Conservation (phyloP, 2,797 vertebrate genomes). For the Anableps anableps region DNA sequence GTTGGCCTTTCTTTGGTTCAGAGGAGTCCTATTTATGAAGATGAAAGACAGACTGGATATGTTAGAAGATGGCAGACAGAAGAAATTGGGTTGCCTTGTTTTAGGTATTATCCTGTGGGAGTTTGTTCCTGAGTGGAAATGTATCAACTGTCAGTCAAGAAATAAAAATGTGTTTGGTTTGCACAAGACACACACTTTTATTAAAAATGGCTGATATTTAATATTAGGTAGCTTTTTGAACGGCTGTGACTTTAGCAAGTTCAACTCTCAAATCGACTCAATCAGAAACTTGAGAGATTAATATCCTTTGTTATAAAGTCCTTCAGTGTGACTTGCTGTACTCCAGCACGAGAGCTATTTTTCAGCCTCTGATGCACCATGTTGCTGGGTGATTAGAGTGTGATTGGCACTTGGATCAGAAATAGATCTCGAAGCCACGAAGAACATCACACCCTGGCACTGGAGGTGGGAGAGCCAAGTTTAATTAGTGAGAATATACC, state of each 20-base stretch:
- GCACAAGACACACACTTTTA: slow-evolving; percentile 29
- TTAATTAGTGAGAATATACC: slow-evolving; percentile 65
- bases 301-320: slow-evolving; percentile 22
- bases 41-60: slow-evolving; percentile 67
- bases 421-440: slow-evolving; percentile 71
- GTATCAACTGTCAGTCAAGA: slow-evolving; percentile 57
- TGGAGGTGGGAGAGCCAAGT: slow-evolving; percentile 64
- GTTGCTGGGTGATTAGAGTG: slow-evolving; percentile 63
- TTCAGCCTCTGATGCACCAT: slow-evolving; percentile 41
- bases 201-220: slow-evolving; percentile 12
- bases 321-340: slow-evolving; percentile 23
- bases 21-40: slow-evolving; percentile 56
- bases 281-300: slow-evolving; percentile 19
- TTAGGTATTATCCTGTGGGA: slow-evolving; percentile 63
- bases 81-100: slow-evolving; percentile 62
- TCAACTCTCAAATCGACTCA: slow-evolving; percentile 28
- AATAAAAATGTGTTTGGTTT: slow-evolving; percentile 27
- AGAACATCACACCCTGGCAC: slow-evolving; percentile 76
- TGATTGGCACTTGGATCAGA: slow-evolving; percentile 72
- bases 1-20: slow-evolving; percentile 34
- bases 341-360: slow-evolving; percentile 34
- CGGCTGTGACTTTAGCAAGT: slow-evolving; percentile 7
- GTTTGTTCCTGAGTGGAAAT: slow-evolving; percentile 36
- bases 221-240: slow-evolving; percentile 19
- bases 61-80: slow-evolving; percentile 57